These are phyloP conservation scores for Cepphus grylle DNA, from an alignment of 2,113 vertebrate genomes.

Conservation along the genomic window DNA sequence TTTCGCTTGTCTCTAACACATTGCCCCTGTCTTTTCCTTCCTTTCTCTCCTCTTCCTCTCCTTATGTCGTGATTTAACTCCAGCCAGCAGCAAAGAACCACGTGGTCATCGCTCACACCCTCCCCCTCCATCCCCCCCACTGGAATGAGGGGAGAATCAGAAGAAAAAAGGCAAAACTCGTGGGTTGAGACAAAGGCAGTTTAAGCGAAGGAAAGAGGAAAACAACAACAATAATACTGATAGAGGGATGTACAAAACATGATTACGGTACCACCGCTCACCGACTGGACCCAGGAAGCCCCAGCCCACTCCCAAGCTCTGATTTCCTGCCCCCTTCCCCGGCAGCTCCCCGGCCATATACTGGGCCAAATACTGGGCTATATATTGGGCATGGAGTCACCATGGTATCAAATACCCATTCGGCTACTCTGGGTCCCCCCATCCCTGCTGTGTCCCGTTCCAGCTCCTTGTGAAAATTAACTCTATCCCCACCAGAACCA, in stretches of 20 bases:
- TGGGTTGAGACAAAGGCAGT: background rate
- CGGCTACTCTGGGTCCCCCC: background rate
- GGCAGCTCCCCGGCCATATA: background rate
- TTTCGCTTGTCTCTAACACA: slow-evolving; percentile 32
- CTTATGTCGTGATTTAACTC: background rate
- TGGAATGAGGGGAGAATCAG: background rate
- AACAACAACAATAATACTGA: background rate
- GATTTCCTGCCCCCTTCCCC: background rate
- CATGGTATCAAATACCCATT: background rate
- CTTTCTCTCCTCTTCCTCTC: slow-evolving; percentile 51
- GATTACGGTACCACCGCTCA: background rate
- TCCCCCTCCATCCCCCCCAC: background rate
- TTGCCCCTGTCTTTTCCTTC: slow-evolving; percentile 46
- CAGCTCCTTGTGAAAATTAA: background rate
- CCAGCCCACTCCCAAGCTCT: background rate
- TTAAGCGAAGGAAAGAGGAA: background rate
- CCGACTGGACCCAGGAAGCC: background rate
- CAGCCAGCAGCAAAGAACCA: background rate
- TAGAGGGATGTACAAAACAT: background rate
- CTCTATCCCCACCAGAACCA: background rate
- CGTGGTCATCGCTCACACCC: background rate
- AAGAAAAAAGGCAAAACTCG: background rate
- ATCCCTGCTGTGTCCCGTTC: background rate
- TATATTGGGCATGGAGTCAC: background rate
- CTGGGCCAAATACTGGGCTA: background rate